Base-by-base conservation (phyloP, 2,888 invertebrate species). In the Iphiclides podalirius region DNA sequence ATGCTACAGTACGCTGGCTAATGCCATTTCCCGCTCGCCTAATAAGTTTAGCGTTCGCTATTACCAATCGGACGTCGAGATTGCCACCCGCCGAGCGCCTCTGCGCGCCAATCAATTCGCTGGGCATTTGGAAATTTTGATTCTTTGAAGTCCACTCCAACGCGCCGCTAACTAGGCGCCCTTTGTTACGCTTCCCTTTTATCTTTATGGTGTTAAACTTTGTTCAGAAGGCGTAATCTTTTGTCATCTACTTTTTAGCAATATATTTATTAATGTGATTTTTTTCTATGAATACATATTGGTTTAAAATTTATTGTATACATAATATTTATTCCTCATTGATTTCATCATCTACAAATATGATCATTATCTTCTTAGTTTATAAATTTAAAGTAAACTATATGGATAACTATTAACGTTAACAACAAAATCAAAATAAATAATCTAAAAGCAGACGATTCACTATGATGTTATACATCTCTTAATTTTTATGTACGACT, bases 21-120 rank as follows among this genome's bases (percentile, higher is more conserved):
- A 88, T 83, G 75, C 79, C 79, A 85, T 88, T 88, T 88, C 85
- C 85, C 86, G 83, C 83, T 84, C 79, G 76, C 75, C 78, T 88
- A 87, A 88, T 88, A 84, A 86, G 87, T 84, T 88, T 88, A 87
- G 83, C 85, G 82, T 82, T 75, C 79, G 72, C 83, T 86, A 88
- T 87, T 87, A 87, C 82, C 87, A 88, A 87, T 88, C 82, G 78
- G 70, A 75, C 72, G 79, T 72, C 72, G 75, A 73, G 79, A 71
- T 75, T 69, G 78, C 67, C 71, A 77, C 70, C 72, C 64, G 66
- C 63, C 70, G 74, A 73, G 70, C 74, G 72, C 75, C 72, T 71
- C 75, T 76, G 77, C 76, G 70, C 70, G 54, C 55, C 87, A 86
- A 88, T 88, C 85, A 87, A 87, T 86, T 84, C 79, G 82, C 79